Percentiles rank a stretch among this genome's conserved stretches.
Evolutionary conservation across 2,113 vertebrate genomes (phyloP).

Genomic region (Gavialis gangeticus): DNA sequence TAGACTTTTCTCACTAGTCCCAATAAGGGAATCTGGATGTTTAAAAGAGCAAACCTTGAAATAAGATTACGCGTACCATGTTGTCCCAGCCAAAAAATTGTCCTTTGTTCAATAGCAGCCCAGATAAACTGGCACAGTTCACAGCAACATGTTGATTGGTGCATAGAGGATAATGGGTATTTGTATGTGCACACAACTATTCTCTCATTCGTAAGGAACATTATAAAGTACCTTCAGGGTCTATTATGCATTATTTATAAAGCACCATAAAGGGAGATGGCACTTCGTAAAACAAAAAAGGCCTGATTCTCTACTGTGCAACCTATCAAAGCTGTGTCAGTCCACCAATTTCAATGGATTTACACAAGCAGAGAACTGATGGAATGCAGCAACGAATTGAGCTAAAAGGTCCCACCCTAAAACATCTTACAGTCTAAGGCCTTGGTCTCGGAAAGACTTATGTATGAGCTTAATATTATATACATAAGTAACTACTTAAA

Average conservation of each 20-base stretch:
- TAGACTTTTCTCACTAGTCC: constrained; percentile 21
- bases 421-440: not conserved
- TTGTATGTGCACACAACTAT: not conserved
- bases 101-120: not conserved
- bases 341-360: not conserved
- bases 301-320: not conserved
- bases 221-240: not conserved
- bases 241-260: not conserved
- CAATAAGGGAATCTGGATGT: constrained; percentile 25
- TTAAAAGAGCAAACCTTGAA: constrained; percentile 13
- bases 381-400: not conserved
- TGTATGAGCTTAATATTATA: not conserved
- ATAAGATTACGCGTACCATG: not conserved
- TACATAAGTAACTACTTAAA: not conserved
- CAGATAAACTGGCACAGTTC: constrained; percentile 13
- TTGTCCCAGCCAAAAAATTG: not conserved
- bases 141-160: not conserved
- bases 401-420: not conserved
- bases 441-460: not conserved
- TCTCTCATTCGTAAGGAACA: not conserved
- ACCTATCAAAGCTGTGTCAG: not conserved
- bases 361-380: not conserved
- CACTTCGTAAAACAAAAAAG: not conserved
- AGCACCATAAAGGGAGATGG: fast-evolving
- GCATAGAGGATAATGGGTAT: not conserved